These are phyloP conservation scores for Heterotilapia buettikoferi DNA, from an alignment of 2,113 vertebrate species.

Conservation along the genomic window DNA sequence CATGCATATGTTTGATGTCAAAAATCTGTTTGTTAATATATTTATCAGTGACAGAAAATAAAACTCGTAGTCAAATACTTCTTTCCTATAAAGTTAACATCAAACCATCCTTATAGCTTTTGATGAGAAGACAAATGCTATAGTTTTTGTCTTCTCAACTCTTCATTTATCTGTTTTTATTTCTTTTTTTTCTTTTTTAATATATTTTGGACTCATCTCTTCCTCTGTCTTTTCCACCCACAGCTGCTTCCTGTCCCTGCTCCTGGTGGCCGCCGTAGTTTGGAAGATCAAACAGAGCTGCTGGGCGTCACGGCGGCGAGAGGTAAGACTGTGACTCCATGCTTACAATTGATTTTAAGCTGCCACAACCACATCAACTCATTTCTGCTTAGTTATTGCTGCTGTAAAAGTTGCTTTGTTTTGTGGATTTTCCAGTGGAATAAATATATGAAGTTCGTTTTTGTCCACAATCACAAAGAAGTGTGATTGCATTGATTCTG, in stretches of 20 bases:
- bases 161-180: background rate
- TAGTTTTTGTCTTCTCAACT: background rate
- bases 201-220: background rate
- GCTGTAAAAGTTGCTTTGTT: background rate
- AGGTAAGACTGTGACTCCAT: constrained; percentile 69
- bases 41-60: background rate
- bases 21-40: background rate
- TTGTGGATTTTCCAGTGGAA: background rate
- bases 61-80: background rate
- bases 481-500: background rate
- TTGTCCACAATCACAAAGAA: background rate
- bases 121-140: background rate
- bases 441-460: background rate
- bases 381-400: background rate
- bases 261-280: constrained; percentile 91
- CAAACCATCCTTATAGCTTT: background rate
- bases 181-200: background rate
- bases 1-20: background rate
- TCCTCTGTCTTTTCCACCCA: background rate
- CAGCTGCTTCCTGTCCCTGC: constrained; percentile 93
- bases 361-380: background rate
- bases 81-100: background rate
- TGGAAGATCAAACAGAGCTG: constrained; percentile 98
- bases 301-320: constrained; percentile 90
- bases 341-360: background rate